Evolutionary conservation across 23 tunicate species (phyloP).

Genomic region (Trididemnum clinides): DNA sequence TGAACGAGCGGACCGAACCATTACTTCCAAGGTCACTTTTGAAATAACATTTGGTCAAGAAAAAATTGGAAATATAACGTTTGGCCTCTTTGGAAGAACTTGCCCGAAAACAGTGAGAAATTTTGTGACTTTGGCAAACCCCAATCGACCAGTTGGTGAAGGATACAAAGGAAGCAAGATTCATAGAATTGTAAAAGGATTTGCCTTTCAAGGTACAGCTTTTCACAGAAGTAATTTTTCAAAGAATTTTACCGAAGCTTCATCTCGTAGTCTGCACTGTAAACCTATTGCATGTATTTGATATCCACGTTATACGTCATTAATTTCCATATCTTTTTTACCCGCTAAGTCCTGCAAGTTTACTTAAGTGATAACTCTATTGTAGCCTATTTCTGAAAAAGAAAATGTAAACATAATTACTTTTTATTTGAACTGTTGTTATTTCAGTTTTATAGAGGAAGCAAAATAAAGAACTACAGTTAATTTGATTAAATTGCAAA

Average conservation of each 20-base stretch:
- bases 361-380: too few relatives aligned
- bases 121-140: constrained; percentile 89
- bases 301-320: too few relatives aligned
- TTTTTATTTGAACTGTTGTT: too few relatives aligned
- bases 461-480: background rate
- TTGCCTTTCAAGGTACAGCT: constrained; percentile 94
- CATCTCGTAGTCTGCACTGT: background rate
- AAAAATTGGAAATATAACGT: constrained; percentile 75
- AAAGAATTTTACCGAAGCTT: background rate
- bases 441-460: background rate
- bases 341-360: too few relatives aligned
- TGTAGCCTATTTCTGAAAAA: too few relatives aligned
- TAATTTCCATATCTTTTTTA: too few relatives aligned
- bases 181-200: constrained; percentile 89
- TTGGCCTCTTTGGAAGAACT: constrained; percentile 86
- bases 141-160: constrained; percentile 83
- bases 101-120: constrained; percentile 95
- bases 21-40: constrained; percentile 84
- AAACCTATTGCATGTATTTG: too few relatives aligned
- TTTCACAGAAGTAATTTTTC: too few relatives aligned
- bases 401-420: too few relatives aligned
- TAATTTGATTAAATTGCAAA: background rate
- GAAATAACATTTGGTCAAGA: constrained; percentile 88
- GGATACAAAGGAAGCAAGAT: constrained; percentile 95
- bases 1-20: constrained; percentile 91